Percentiles rank a stretch among this genome's conserved stretches.
phyloP scores from a whole-genome alignment of 2,113 vertebrate genomes.

The Heloderma charlesbogerti region DNA sequence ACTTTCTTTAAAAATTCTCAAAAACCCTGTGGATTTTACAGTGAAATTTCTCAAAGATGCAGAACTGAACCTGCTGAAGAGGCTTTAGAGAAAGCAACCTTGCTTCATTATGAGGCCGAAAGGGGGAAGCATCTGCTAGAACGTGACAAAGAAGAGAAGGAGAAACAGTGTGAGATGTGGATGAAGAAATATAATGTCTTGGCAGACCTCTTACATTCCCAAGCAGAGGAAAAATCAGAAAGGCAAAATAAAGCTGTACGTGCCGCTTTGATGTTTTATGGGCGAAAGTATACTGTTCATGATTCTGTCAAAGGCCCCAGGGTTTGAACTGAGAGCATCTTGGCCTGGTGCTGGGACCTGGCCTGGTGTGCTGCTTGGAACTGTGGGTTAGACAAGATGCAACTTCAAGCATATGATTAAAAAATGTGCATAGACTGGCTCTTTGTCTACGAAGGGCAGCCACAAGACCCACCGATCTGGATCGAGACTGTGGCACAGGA shows the following conservation, averaged over 20 bases:
- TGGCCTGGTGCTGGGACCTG: neutral
- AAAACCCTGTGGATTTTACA: neutral
- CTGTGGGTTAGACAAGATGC: neutral
- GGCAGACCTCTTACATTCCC: slow-evolving; percentile 54
- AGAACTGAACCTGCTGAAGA: slow-evolving; percentile 68
- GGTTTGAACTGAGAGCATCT: neutral
- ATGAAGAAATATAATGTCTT: slow-evolving; percentile 71
- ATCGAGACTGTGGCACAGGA: neutral
- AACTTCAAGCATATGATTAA: neutral
- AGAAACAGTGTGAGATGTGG: slow-evolving; percentile 73
- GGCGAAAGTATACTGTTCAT: neutral
- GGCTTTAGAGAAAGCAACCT: slow-evolving; percentile 57
- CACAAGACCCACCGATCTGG: neutral
- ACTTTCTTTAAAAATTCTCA: neutral
- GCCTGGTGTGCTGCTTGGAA: neutral
- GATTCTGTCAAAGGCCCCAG: slow-evolving; percentile 11
- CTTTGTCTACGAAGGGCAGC: neutral
- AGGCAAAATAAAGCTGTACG: slow-evolving; percentile 76
- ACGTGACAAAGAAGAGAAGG: slow-evolving; percentile 68
- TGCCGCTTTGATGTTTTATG: neutral
- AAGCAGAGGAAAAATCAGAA: slow-evolving; percentile 77
- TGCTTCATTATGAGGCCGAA: slow-evolving; percentile 69
- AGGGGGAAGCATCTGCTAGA: slow-evolving; percentile 65
- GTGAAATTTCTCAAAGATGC: slow-evolving; percentile 66
- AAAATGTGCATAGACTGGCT: neutral